Percentiles rank a stretch among this genome's conserved stretches.
Evolutionary conservation across 1,140 invertebrate species (phyloP).

Genomic region (Venturia canescens): DNA sequence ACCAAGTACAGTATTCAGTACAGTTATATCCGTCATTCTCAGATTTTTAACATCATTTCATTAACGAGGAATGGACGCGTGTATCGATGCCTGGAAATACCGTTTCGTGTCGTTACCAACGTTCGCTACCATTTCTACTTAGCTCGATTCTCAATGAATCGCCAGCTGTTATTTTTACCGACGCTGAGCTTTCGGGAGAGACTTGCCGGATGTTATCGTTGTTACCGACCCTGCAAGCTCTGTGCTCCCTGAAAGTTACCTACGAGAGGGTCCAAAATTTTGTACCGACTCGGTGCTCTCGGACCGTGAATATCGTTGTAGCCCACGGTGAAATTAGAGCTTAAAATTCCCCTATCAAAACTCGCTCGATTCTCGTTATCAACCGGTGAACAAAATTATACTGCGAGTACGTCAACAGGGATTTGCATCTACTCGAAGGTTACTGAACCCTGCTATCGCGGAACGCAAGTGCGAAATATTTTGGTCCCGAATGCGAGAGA

Average conservation of each 20-base stretch:
- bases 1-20: no score
- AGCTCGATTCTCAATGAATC: not conserved
- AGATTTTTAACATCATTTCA: no score
- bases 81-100: not conserved
- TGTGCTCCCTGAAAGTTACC: not conserved
- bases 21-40: no score
- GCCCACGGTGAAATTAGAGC: not conserved
- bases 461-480: no score
- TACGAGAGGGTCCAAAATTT: not conserved
- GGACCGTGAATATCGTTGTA: not conserved
- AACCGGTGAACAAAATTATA: no score
- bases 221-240: conserved; percentile 22
- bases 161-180: not conserved
- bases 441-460: no score
- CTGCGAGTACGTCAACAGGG: no score
- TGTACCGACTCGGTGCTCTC: not conserved
- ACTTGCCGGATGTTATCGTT: not conserved
- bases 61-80: no score
- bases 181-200: not conserved
- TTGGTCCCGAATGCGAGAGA: no score
- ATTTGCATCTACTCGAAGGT: no score
- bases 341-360: not conserved
- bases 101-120: not conserved
- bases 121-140: not conserved
- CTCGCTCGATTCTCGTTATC: no score